Evolutionary conservation across 2,888 invertebrate genomes (phyloP).

Genomic region (Andrena praecox): DNA sequence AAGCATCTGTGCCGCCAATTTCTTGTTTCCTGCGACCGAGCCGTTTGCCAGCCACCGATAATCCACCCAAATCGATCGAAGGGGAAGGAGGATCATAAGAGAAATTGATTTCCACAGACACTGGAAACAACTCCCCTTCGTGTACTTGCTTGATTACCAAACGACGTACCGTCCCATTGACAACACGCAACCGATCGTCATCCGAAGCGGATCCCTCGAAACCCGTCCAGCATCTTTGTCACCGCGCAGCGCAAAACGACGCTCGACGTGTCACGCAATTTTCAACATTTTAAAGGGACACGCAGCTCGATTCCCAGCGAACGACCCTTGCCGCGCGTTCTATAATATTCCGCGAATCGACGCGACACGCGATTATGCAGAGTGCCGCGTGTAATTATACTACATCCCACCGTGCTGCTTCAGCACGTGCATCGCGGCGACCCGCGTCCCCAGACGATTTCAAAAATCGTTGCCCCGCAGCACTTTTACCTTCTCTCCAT

Average conservation of each 20-base stretch:
- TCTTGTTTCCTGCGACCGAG: background rate
- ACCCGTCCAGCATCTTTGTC: slow-evolving; percentile 5
- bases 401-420: background rate
- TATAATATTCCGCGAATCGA: slow-evolving; percentile 16
- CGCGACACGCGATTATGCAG: background rate
- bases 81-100: background rate
- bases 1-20: background rate
- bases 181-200: background rate
- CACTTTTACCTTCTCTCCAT: background rate
- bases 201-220: slow-evolving; percentile 7
- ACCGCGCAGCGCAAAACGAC: background rate
- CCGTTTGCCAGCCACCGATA: background rate
- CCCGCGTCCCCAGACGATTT: background rate
- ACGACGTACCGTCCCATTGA: background rate
- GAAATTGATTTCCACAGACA: slow-evolving; percentile 12
- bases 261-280: slow-evolving; percentile 21
- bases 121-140: background rate
- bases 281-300: slow-evolving; percentile 1
- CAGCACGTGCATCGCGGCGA: background rate
- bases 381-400: slow-evolving; percentile 11
- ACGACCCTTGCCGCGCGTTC: background rate
- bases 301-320: slow-evolving; percentile 14
- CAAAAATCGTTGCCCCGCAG: background rate
- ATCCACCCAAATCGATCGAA: background rate
- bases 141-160: background rate